A percentile compares a stretch with the other conserved stretches of the same genome.
Evolutionary conservation across 2,888 invertebrate genomes (phyloP).

Genomic region (Miltochrista miniata): DNA sequence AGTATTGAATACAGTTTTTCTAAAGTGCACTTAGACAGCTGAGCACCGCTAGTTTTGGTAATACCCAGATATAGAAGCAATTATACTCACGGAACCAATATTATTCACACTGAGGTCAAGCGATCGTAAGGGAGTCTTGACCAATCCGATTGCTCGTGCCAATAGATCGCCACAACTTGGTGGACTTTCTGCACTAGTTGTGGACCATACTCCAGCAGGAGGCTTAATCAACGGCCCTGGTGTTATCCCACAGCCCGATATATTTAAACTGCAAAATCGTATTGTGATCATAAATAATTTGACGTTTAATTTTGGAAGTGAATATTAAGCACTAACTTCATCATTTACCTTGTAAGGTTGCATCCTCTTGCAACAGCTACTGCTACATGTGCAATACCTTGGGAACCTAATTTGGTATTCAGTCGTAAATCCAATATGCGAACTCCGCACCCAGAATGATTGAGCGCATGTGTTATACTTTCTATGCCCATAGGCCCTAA

Average conservation of each 20-base stretch:
- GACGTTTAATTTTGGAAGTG: too few relatives aligned
- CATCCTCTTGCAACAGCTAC: constrained; percentile 77
- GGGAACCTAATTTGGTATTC: constrained; percentile 72
- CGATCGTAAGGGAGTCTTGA: constrained; percentile 73
- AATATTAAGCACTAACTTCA: not conserved
- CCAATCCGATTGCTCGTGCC: constrained; percentile 76
- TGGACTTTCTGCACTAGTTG: constrained; percentile 71
- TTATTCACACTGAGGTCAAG: constrained; percentile 78
- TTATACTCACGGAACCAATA: constrained; percentile 69
- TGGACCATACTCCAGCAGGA: constrained; percentile 78
- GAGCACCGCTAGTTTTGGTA: too few relatives aligned
- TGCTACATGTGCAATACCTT: constrained; percentile 72
- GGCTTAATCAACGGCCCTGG: constrained; percentile 64
- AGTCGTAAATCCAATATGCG: constrained; percentile 69
- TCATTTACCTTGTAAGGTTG: constrained; percentile 66
- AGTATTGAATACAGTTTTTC: not conserved
- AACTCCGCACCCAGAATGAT: constrained; percentile 65
- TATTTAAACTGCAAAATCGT: constrained; percentile 57
- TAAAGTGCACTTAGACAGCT: too few relatives aligned
- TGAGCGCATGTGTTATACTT: constrained; percentile 67
- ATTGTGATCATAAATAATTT: not conserved
- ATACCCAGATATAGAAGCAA: not conserved
- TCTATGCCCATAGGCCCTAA: constrained; percentile 71
- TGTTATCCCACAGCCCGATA: constrained; percentile 77
- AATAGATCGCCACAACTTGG: constrained; percentile 77